phyloP scores from a whole-genome alignment of 2,113 vertebrate genomes.

The Xiphophorus hellerii region DNA sequence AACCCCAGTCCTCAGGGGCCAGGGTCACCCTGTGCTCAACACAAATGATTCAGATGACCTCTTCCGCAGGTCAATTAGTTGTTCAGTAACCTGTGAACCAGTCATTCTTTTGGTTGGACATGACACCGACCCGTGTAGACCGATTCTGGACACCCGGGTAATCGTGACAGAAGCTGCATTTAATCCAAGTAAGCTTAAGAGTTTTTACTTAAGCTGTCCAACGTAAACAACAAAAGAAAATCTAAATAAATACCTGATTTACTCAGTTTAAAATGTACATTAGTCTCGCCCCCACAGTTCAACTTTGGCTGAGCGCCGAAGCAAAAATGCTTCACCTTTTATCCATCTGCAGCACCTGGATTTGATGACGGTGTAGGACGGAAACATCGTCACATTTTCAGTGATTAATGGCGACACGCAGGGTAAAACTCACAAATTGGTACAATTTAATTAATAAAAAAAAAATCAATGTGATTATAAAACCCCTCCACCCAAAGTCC shows the following conservation, averaged over 20 bases:
- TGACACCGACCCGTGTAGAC: background rate
- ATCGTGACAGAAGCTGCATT: background rate
- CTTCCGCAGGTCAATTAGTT: background rate
- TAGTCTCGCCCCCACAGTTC: background rate
- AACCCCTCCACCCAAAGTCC: constrained; percentile 27
- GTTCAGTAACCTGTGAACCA: background rate
- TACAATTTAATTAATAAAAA: constrained; percentile 36
- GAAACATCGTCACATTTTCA: constrained; percentile 10
- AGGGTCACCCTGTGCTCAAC: too few species aligned
- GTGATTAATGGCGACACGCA: constrained; percentile 36
- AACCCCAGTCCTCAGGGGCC: background rate
- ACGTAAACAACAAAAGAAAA: background rate
- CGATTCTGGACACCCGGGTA: background rate
- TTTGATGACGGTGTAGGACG: constrained; percentile 2
- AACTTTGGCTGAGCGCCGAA: background rate
- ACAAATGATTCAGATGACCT: background rate
- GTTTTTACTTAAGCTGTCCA: background rate
- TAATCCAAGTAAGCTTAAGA: background rate
- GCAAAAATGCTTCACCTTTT: background rate
- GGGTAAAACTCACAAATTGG: constrained; percentile 49
- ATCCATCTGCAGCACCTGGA: background rate
- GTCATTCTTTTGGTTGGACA: background rate
- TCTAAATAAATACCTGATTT: background rate
- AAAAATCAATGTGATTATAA: constrained; percentile 48
- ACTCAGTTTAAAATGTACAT: too few species aligned